These are phyloP conservation scores for Rhyacophila evoluta DNA, from an alignment of 2,888 invertebrate species.

Conservation along the genomic window DNA sequence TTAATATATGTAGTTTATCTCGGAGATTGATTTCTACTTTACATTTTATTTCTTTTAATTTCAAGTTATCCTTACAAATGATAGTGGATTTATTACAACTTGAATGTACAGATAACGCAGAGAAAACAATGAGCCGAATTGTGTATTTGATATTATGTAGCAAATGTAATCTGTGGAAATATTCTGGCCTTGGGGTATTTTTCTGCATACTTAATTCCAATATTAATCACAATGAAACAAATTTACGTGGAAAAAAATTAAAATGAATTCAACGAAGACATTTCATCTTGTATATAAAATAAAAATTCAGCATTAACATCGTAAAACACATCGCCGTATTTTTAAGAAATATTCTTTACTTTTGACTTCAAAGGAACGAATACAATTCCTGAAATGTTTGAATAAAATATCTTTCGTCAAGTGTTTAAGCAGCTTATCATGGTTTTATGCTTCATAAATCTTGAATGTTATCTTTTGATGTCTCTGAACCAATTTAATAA, in stretches of 20 bases:
- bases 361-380: constrained; percentile 11
- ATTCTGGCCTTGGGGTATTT: too few species aligned
- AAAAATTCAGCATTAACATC: neutral
- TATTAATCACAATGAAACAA: too few species aligned
- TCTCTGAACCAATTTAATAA: neutral
- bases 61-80: too few species aligned
- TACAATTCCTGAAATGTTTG: neutral
- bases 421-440: constrained; percentile 21
- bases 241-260: neutral
- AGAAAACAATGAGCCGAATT: too few species aligned
- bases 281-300: neutral
- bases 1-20: too few species aligned
- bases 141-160: too few species aligned
- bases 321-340: neutral
- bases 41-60: too few species aligned
- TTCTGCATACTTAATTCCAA: too few species aligned
- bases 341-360: neutral
- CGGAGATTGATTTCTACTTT: too few species aligned
- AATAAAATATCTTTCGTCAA: constrained; percentile 9
- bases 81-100: too few species aligned
- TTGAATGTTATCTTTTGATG: constrained; percentile 9
- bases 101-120: too few species aligned
- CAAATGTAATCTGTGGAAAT: too few species aligned
- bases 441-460: constrained; percentile 22
- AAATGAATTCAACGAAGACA: neutral